These are phyloP conservation scores for Clarias pachynema DNA, from an alignment of 2,797 vertebrate genomes.

Conservation along the genomic window DNA sequence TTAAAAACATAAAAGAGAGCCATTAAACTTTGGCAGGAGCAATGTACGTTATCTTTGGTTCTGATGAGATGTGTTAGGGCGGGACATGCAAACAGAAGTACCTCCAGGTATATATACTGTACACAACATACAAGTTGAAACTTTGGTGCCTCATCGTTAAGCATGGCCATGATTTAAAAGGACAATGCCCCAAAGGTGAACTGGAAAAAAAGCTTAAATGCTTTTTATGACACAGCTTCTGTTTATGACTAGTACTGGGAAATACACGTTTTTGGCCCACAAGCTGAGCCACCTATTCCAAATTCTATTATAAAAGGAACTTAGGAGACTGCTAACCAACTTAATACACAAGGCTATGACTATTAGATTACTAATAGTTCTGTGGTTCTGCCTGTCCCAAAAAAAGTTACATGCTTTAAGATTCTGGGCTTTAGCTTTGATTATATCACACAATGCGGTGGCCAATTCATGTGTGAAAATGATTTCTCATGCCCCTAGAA, in stretches of 20 bases:
- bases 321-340: not conserved
- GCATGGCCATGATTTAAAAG: not conserved
- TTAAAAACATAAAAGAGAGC: conserved; percentile 71
- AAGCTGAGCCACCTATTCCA: not conserved
- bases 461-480: too few species aligned
- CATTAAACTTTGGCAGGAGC: conserved; percentile 71
- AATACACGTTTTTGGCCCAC: not conserved
- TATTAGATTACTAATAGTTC: not conserved
- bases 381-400: too few species aligned
- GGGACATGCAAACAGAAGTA: conserved; percentile 51
- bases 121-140: conserved; percentile 6
- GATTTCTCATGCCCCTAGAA: too few species aligned
- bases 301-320: not conserved
- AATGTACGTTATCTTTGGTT: conserved; percentile 74
- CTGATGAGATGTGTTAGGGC: conserved; percentile 71
- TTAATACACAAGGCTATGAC: not conserved
- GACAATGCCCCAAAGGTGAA: not conserved
- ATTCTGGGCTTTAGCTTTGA: too few species aligned
- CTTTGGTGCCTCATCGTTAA: not conserved
- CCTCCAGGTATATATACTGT: conserved; percentile 23
- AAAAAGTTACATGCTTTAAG: too few species aligned
- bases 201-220: not conserved
- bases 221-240: not conserved
- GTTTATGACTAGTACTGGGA: not conserved
- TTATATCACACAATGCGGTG: too few species aligned